A percentile compares a stretch with the other conserved stretches of the same genome.
phyloP scores from a whole-genome alignment of 2,113 vertebrate species.

The Mellivora capensis region DNA sequence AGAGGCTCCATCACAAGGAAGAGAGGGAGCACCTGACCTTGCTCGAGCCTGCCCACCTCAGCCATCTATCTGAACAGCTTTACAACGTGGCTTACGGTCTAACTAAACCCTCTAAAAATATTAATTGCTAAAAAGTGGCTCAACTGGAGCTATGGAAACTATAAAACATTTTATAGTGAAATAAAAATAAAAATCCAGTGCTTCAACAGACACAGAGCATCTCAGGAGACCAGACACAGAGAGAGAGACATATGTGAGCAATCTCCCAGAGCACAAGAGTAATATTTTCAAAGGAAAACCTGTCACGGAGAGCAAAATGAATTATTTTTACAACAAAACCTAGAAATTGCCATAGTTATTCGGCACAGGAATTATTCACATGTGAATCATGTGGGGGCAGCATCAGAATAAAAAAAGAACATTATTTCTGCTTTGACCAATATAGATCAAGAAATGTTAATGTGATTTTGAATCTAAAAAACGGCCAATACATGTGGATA shows the following conservation, averaged over 20 bases:
- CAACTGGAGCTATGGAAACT: neutral
- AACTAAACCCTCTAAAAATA: conserved; percentile 39
- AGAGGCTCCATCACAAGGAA: neutral
- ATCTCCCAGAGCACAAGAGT: neutral
- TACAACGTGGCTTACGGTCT: neutral
- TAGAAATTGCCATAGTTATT: neutral
- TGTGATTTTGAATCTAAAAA: conserved; percentile 37
- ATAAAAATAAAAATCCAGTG: conserved; percentile 19
- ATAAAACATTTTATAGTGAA: neutral
- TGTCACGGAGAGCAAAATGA: neutral
- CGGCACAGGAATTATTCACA: neutral
- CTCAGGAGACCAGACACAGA: neutral
- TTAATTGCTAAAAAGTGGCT: neutral
- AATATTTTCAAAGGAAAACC: conserved; percentile 31
- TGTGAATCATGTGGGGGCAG: neutral
- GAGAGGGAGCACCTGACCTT: neutral
- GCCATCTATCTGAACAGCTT: neutral
- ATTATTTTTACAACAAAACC: conserved; percentile 46
- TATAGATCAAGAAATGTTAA: conserved; percentile 43
- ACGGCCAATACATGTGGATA: conserved; percentile 17
- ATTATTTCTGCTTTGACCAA: conserved; percentile 6
- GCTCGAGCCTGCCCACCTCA: neutral
- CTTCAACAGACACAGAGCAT: neutral
- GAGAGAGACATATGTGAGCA: neutral
- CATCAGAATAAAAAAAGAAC: neutral